A percentile compares a stretch with the other conserved stretches of the same genome.
Conservation (phyloP, 2,888 invertebrate genomes). For the Colletes collaris region DNA sequence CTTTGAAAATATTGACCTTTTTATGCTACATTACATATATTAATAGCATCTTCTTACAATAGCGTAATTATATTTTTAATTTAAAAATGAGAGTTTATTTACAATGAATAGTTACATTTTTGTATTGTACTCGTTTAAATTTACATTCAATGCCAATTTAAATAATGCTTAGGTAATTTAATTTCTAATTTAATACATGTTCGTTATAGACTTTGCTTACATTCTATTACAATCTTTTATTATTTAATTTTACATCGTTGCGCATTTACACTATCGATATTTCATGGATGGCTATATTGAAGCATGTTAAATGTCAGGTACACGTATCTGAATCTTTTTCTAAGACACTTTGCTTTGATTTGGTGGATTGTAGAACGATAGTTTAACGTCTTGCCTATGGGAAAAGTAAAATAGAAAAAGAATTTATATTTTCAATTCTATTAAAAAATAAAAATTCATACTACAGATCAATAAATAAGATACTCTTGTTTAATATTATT, state of each 20-base stretch:
- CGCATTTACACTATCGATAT: neutral
- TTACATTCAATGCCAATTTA: neutral
- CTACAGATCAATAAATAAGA: neutral
- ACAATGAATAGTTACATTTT: conserved; percentile 11
- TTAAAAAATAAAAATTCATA: neutral
- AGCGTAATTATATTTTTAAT: conserved; percentile 4
- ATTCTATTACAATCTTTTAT: neutral
- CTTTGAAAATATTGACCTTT: neutral
- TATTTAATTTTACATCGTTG: neutral
- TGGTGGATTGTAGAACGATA: conserved; percentile 57
- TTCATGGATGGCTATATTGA: neutral
- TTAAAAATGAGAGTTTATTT: neutral
- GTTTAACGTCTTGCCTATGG: conserved; percentile 59
- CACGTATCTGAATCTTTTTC: neutral
- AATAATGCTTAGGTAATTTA: neutral
- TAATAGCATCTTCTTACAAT: neutral
- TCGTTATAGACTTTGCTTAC: neutral
- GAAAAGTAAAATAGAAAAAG: conserved; percentile 4
- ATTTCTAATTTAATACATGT: neutral
- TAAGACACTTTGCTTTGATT: conserved; percentile 24
- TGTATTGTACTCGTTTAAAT: neutral
- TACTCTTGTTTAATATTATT: neutral
- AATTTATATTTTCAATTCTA: neutral
- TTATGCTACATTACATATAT: neutral
- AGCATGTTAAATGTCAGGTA: conserved; percentile 1